phyloP scores from a whole-genome alignment of 2,888 invertebrate genomes.

The Abscondita cerata region DNA sequence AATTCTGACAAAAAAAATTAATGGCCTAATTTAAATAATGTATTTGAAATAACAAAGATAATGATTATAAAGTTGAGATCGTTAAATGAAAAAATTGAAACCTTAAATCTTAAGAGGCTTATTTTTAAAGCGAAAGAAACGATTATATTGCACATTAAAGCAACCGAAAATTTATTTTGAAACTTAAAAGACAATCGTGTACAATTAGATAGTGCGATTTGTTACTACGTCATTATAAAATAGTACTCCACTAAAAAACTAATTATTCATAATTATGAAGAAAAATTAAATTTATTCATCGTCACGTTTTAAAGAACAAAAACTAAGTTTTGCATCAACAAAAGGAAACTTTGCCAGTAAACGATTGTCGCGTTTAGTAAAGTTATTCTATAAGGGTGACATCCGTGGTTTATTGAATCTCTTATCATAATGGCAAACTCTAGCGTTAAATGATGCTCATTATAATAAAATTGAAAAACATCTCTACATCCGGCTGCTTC shows the following conservation, averaged over 20 bases:
- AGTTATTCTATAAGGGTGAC: conserved; percentile 35
- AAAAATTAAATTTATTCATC: conserved; percentile 23
- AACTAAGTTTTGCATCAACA: conserved; percentile 27
- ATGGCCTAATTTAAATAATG: no score
- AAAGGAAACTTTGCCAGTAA: conserved; percentile 31
- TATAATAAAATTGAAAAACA: conserved; percentile 55
- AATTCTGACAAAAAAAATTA: no score
- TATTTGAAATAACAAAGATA: no score
- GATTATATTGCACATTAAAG: no score
- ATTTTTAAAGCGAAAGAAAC: not conserved
- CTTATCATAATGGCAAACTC: conserved; percentile 53
- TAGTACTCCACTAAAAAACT: not conserved
- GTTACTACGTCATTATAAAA: no score
- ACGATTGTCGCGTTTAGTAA: conserved; percentile 33
- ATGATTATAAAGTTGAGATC: no score
- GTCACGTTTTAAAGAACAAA: conserved; percentile 16
- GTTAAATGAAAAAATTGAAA: no score
- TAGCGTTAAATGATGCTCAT: conserved; percentile 53
- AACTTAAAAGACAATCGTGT: no score
- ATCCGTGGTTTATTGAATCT: conserved; percentile 52
- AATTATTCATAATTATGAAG: conserved; percentile 24
- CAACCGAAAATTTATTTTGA: no score
- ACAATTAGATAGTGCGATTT: no score
- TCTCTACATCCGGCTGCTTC: conserved; percentile 42
- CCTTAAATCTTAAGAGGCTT: not conserved